Evolutionary conservation across 2,113 vertebrate genomes (phyloP).

Genomic region (Scytalopus superciliaris): DNA sequence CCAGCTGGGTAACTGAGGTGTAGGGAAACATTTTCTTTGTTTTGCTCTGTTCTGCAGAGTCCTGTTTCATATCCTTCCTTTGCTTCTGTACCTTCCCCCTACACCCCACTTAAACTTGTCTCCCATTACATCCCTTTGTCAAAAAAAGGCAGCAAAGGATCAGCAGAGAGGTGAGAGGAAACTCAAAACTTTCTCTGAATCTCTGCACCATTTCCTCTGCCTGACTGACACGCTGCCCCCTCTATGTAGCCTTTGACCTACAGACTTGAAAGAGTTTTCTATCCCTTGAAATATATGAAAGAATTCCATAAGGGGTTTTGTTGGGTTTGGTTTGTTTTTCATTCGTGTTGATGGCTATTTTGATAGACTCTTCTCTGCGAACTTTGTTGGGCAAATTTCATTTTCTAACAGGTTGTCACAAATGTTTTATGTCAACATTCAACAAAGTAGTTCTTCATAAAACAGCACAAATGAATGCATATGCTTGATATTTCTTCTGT

Average conservation of each 20-base stretch:
- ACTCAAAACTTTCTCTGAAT: background rate
- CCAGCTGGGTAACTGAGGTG: background rate
- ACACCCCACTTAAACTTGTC: background rate
- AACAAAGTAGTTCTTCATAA: background rate
- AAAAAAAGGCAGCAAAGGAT: background rate
- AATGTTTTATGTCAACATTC: background rate
- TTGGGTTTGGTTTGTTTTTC: background rate
- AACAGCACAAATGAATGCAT: background rate
- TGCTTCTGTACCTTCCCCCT: background rate
- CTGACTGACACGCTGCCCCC: background rate
- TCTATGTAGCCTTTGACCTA: background rate
- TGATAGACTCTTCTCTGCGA: background rate
- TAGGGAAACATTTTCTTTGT: background rate
- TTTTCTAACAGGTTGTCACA: constrained; percentile 7
- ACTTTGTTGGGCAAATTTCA: background rate
- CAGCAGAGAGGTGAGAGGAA: background rate
- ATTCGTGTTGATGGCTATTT: background rate
- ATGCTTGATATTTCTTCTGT: background rate
- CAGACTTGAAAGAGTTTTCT: background rate
- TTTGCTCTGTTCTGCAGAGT: background rate
- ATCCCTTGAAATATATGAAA: background rate
- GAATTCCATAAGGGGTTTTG: background rate
- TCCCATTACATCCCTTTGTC: background rate
- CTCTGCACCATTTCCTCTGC: background rate
- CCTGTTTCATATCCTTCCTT: background rate